Evolutionary conservation across 2,797 vertebrate genomes (phyloP).

Genomic region (Phrynocephalus guinanensis): DNA sequence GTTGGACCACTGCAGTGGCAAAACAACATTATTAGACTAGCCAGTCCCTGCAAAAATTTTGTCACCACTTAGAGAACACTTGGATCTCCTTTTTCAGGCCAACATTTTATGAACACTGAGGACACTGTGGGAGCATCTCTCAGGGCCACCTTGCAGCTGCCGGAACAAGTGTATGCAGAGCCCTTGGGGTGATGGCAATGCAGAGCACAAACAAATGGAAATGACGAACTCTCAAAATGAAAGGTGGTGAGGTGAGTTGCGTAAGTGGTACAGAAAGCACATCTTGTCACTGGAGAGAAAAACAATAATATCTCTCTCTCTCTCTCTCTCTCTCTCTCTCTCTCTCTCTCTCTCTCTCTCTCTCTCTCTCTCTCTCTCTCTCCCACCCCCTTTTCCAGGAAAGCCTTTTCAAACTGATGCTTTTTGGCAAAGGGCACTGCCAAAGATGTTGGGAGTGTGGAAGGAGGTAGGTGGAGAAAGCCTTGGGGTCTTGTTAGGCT

Average conservation of each 20-base stretch:
- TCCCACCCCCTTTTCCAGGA: not conserved
- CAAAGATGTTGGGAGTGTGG: not conserved
- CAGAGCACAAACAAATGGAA: conserved; percentile 38
- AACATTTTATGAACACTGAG: not conserved
- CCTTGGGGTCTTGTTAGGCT: not conserved
- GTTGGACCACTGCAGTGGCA: not conserved
- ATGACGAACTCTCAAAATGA: conserved; percentile 32
- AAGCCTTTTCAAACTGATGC: not conserved
- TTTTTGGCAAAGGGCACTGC: not conserved
- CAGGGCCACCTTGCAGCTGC: not conserved
- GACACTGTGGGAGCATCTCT: not conserved
- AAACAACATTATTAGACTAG: not conserved
- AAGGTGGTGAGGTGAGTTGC: not conserved
- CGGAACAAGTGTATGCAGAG: not conserved
- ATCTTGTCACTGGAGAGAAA: not conserved
- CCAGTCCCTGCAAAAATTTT: not conserved
- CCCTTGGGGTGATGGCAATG: conserved; percentile 11
- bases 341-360: accelerated
- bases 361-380: too few species aligned
- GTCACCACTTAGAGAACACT: not conserved
- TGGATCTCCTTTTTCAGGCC: not conserved
- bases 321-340: too few species aligned
- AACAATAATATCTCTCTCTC: not conserved
- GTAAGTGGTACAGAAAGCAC: conserved; percentile 10
- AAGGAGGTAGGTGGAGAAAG: not conserved